These are phyloP conservation scores for Rhinolophus ferrumequinum DNA, from an alignment of 2,113 vertebrate genomes.

Conservation along the genomic window DNA sequence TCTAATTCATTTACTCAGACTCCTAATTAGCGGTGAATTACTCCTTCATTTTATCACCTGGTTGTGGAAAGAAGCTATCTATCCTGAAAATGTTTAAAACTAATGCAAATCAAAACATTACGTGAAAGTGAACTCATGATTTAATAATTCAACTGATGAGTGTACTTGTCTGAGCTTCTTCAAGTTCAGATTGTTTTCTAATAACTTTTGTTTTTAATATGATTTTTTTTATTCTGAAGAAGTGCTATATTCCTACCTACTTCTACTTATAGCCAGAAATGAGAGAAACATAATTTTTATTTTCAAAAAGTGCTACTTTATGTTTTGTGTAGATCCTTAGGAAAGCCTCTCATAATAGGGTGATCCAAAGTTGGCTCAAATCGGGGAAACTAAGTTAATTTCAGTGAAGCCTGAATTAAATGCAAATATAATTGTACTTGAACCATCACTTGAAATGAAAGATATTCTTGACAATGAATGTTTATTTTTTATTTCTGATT, in stretches of 20 bases:
- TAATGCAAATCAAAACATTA: constrained; percentile 37
- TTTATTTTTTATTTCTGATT: neutral
- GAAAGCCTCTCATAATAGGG: neutral
- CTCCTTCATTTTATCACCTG: constrained; percentile 45
- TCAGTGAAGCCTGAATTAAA: neutral
- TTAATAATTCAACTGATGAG: neutral
- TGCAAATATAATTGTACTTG: constrained; percentile 16
- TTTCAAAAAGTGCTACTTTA: neutral
- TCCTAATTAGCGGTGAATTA: constrained; percentile 43
- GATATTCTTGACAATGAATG: neutral
- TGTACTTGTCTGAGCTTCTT: constrained; percentile 27
- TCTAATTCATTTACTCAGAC: neutral
- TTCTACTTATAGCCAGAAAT: constrained; percentile 10
- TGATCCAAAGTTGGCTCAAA: neutral
- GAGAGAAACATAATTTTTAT: neutral
- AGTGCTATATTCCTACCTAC: neutral
- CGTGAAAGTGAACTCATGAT: neutral
- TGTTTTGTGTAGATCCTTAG: neutral
- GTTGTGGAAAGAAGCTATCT: constrained; percentile 21
- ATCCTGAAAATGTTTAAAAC: constrained; percentile 36
- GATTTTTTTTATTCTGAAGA: neutral
- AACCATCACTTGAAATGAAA: neutral
- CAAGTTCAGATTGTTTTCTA: neutral
- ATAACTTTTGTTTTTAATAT: neutral
- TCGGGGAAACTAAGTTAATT: neutral